Evolutionary conservation across 2,888 invertebrate species (phyloP), one percentile per base, ranked within the genome.

Genomic region (Noctua comes): DNA sequence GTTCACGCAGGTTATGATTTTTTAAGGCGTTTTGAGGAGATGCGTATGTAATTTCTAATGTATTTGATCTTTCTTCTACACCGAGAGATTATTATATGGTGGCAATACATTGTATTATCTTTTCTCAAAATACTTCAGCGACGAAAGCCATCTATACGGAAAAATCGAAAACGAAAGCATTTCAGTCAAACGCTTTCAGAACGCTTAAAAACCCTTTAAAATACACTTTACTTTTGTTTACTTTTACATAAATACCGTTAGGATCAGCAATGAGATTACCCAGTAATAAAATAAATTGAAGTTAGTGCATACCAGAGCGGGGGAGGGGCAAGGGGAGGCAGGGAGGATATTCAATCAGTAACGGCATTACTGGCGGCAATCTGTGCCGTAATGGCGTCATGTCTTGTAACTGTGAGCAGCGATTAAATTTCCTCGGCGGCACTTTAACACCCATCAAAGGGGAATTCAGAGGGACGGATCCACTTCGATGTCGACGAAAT

Each of bases 371-470:
- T 76, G 77, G 64, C 57, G 79, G 78, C 81, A 84, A 84, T 78
- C 80, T 86, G 79, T 77, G 51, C 54, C 46, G 68, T 76, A 81
- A 85, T 88, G 68, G 65, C 79, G 76, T 57, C 79, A 73, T 77
- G 72, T 73, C 71, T 78, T 64, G 24, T 51, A 77, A 79, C 73
- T 70, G 79, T 74, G 75, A 80, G 79, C 76, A 80, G 54, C 73
- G 68, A 84, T 88, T 84, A 82, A 82, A 87, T 84, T 82, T 84
- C 71, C 81, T 78, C 70, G 74, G 8, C 77, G 76, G 76, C 78
- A 79, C 77, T 75, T 82, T 71, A 80, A 81, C 68, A 66, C 57
- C 77, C 76, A 73, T 80, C 78, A 83, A 77, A 81, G 62, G 36
- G 74, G 43, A 65, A 65, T 82, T 68, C 83, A 77, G 64, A 77